Evolutionary conservation across 2,888 invertebrate species (phyloP).

Genomic region (Drosophila yooni): DNA sequence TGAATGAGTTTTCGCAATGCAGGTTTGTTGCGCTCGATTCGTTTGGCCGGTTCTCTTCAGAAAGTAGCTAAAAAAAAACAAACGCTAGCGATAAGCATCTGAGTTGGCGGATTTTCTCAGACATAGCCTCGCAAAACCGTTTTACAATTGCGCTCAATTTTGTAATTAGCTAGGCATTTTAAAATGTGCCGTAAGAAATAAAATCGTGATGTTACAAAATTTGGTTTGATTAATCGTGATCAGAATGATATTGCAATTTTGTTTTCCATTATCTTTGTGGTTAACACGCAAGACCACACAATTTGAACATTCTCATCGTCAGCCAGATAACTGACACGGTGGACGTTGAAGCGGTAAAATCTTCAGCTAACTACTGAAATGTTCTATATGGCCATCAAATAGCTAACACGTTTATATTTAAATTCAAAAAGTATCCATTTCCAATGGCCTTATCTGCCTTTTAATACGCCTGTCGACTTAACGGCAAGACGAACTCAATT

Average conservation of each 20-base stretch:
- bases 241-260: conserved; percentile 60
- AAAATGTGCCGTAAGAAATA: conserved; percentile 65
- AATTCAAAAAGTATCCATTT: conserved; percentile 14
- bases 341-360: background rate
- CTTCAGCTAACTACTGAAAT: conserved; percentile 11
- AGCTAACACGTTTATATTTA: conserved; percentile 17
- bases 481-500: conserved; percentile 41
- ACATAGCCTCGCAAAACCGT: conserved; percentile 27
- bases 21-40: conserved; percentile 63
- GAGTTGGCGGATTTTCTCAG: conserved; percentile 27
- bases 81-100: conserved; percentile 46
- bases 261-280: conserved; percentile 50
- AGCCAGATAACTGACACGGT: background rate
- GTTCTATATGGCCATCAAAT: conserved; percentile 56
- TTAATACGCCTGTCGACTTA: conserved; percentile 76
- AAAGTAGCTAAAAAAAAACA: conserved; percentile 1
- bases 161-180: conserved; percentile 48
- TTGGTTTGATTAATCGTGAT: conserved; percentile 69
- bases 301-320: conserved; percentile 6
- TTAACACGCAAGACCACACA: conserved; percentile 65
- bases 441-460: conserved; percentile 24
- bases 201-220: conserved; percentile 20
- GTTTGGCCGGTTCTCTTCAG: conserved; percentile 33
- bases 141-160: conserved; percentile 49
- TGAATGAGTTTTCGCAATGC: conserved; percentile 51